phyloP scores from a whole-genome alignment of 2,113 vertebrate genomes.

The Ceyx melanurus region DNA sequence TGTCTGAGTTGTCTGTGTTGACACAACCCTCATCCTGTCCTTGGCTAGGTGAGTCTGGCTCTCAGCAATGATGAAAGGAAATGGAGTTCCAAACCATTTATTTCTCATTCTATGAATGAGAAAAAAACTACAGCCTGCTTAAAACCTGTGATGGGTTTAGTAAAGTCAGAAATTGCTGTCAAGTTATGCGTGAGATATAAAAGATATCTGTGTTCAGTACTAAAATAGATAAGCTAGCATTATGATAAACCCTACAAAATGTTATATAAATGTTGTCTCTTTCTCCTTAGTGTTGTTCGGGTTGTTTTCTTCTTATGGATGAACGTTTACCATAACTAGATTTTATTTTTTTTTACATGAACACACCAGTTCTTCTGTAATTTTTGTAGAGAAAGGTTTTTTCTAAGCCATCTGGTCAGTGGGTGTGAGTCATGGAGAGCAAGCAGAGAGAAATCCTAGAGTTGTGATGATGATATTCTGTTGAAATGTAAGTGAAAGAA shows the following conservation, averaged over 20 bases:
- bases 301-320: background rate
- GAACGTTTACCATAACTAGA: background rate
- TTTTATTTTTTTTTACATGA: background rate
- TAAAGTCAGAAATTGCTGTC: background rate
- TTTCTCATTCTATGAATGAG: background rate
- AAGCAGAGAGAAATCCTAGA: background rate
- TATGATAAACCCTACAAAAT: background rate
- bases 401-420: constrained; percentile 48
- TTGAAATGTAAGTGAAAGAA: background rate
- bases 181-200: background rate
- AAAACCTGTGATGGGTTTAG: background rate
- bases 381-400: constrained; percentile 14
- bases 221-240: background rate
- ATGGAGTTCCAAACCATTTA: constrained; percentile 32
- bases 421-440: background rate
- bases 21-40: constrained; percentile 5
- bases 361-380: background rate
- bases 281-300: background rate
- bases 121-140: background rate
- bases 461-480: background rate
- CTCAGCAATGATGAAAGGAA: background rate
- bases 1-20: constrained; percentile 16
- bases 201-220: background rate
- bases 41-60: constrained; percentile 49
- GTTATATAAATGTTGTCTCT: background rate